Evolutionary conservation across 2,113 vertebrate genomes (phyloP), one percentile per base, ranked within the genome.

Genomic region (Lagopus muta): DNA sequence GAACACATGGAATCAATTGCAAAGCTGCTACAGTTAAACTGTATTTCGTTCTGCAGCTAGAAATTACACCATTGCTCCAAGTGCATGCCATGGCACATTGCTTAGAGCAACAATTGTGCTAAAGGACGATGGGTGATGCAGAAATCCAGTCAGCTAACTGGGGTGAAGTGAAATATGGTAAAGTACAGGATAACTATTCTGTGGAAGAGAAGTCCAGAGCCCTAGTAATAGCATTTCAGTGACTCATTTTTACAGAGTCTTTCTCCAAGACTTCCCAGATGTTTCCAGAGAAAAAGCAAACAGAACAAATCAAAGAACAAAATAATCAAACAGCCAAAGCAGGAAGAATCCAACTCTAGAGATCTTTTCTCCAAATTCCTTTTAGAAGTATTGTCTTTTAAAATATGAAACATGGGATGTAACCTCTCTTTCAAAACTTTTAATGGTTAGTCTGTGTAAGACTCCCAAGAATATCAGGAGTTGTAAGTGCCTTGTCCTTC

Each of bases 341-440:
- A 36, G 13, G 48, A 6, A 71, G 82, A 85, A 66, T 34, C 15
- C 10, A 45, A 34, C 65, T 85, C 43, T 27, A 55, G 24, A 18
- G 22, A 94, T 52, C 7, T 77, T 61, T 85, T 47, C 4, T 88
- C 28, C 34, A 55, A 70, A 85, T 62, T 60, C 0, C 45, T 82
- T 81, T 84, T 6, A 7, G 48, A 92, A 75, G 18, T 57, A 43
- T 72, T 90, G 27, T 82, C 24, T 72, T 93, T 81, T 81, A 67
- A 91, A 73, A 82, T 1, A 66, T 32, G 10, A 60, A 89, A 36
- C 40, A 36, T 52, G 45, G 4, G n/a, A 64, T 19, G 64, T 50
- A 91, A 79, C n/a, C 60, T 86, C 58, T 82, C 42, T 87, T 91
- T 95, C 60, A 91, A 82, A 89, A 89, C 11, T 50, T 90, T 86